These are phyloP conservation scores for Coendou prehensilis DNA, from an alignment of 2,797 vertebrate genomes.

Conservation along the genomic window DNA sequence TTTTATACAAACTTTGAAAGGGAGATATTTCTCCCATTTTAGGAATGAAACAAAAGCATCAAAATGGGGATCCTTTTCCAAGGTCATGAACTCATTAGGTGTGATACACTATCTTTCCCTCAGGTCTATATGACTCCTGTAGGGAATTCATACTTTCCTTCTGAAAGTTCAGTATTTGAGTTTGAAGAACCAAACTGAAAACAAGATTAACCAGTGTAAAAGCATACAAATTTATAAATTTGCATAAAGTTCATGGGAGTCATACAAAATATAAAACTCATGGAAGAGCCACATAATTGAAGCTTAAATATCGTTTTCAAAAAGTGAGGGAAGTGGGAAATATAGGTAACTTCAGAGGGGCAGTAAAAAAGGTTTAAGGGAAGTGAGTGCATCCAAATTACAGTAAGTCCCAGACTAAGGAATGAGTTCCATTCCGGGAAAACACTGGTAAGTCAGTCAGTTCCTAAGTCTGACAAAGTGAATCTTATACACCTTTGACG, in stretches of 20 bases:
- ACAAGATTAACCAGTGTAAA: neutral
- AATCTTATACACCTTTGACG: neutral
- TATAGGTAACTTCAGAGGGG: neutral
- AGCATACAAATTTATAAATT: neutral
- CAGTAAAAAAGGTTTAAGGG: neutral
- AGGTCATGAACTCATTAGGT: neutral
- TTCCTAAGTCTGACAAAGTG: neutral
- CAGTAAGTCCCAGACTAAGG: neutral
- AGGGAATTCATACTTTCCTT: neutral
- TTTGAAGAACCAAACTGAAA: neutral
- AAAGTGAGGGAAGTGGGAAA: neutral
- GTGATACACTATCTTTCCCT: neutral
- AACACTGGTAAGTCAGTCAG: neutral
- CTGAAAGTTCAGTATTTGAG: neutral
- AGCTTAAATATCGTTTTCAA: neutral
- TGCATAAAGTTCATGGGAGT: neutral
- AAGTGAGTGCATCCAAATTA: neutral
- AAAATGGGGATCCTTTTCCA: neutral
- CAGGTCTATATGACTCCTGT: neutral
- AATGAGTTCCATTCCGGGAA: fast-evolving
- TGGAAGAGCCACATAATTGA: neutral
- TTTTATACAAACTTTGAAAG: neutral
- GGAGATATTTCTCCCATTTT: neutral
- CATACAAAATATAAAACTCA: neutral
- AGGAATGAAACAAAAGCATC: neutral